Evolutionary conservation across 1,140 invertebrate species (phyloP).

Genomic region (Oryzaephilus surinamensis): DNA sequence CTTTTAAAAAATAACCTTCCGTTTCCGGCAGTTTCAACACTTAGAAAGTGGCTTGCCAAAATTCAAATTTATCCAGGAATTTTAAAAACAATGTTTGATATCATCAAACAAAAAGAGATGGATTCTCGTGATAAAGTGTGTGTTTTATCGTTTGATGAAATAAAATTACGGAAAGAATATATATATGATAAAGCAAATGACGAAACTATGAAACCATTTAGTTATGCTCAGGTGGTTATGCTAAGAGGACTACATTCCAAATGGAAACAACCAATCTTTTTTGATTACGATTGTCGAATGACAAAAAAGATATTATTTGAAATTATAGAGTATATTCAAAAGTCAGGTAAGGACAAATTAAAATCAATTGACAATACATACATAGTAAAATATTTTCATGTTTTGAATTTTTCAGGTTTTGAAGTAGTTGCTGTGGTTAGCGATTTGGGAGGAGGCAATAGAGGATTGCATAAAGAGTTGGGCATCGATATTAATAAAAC

Average conservation of each 20-base stretch:
- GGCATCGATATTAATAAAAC: conserved; percentile 9
- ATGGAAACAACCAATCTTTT: too few relatives aligned
- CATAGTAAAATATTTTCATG: conserved; percentile 23
- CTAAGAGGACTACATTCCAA: conserved; percentile 16
- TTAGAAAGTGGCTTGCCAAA: conserved; percentile 3
- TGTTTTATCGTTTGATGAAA: conserved; percentile 10
- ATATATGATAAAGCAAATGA: too few relatives aligned
- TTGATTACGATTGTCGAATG: conserved; percentile 27
- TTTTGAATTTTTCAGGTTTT: conserved; percentile 15
- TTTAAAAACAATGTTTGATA: conserved; percentile 3
- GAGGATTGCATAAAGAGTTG: conserved; percentile 17
- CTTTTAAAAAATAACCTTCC: conserved; percentile 8
- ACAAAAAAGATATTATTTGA: conserved; percentile 21
- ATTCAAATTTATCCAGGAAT: conserved; percentile 9
- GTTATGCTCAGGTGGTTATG: conserved; percentile 11
- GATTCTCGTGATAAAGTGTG: conserved; percentile 2
- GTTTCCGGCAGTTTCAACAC: conserved; percentile 6
- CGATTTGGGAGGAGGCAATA: too few relatives aligned
- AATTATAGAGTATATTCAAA: too few relatives aligned
- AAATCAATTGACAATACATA: too few relatives aligned
- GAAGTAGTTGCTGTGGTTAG: conserved; percentile 20
- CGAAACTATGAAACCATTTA: conserved; percentile 4
- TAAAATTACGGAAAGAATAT: conserved; percentile 7
- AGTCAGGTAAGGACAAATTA: too few relatives aligned
- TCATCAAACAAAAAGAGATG: conserved; percentile 2